These are phyloP conservation scores for Nipponia nippon DNA, from an alignment of 2,113 vertebrate species.

Conservation along the genomic window DNA sequence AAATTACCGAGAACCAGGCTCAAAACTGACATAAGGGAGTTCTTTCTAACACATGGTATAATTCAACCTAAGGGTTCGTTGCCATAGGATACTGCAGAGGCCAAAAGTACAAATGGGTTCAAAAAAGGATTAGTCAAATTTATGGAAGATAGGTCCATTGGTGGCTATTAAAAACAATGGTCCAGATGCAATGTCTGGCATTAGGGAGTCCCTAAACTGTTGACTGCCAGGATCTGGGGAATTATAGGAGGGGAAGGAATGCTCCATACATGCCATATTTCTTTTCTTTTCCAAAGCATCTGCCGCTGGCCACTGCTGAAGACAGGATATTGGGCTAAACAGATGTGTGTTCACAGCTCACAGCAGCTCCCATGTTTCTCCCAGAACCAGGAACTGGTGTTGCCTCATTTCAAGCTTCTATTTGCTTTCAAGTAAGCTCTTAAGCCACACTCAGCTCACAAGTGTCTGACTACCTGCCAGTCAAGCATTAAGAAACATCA, in stretches of 20 bases:
- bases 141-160: constrained; percentile 3
- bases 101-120: not conserved
- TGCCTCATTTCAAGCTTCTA: constrained; percentile 39
- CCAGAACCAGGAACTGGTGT: not conserved
- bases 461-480: constrained; percentile 49
- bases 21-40: not conserved
- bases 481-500: constrained; percentile 31
- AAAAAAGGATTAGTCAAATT: constrained; percentile 28
- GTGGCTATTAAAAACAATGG: not conserved
- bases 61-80: not conserved
- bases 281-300: constrained; percentile 26
- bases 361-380: not conserved
- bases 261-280: not conserved
- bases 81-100: not conserved
- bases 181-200: not conserved
- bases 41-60: not conserved
- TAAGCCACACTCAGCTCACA: not conserved
- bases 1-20: not conserved
- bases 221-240: not conserved
- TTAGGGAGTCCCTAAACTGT: not conserved
- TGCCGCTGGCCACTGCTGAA: not conserved
- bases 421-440: constrained; percentile 43
- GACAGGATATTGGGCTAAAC: not conserved
- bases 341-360: not conserved
- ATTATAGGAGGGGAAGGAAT: not conserved